phyloP scores from a whole-genome alignment of 1,140 invertebrate genomes.

The Dinothrombium tinctorium region DNA sequence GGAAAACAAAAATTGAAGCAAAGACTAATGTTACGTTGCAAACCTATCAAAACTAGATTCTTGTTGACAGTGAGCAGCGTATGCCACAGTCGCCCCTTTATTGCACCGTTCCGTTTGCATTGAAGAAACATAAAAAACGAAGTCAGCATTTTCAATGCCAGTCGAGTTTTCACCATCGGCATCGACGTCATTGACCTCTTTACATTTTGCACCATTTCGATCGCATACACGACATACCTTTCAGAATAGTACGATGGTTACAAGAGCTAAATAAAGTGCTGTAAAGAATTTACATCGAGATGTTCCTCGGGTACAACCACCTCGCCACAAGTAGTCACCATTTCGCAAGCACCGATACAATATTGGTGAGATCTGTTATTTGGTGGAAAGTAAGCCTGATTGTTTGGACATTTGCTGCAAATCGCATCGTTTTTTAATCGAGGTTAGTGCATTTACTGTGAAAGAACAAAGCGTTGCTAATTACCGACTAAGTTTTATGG shows the following conservation, averaged over 20 bases:
- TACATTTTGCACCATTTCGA: conserved; percentile 51
- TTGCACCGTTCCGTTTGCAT: conserved; percentile 71
- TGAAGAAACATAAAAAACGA: conserved; percentile 90
- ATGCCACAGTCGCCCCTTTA: conserved; percentile 60
- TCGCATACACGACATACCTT: conserved; percentile 64
- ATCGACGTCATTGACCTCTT: conserved; percentile 23
- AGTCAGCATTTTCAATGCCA: conserved; percentile 69
- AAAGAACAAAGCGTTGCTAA: background rate
- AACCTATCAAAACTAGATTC: conserved; percentile 28
- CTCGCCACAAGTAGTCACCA: conserved; percentile 75
- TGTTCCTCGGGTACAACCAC: conserved; percentile 70
- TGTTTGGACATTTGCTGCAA: conserved; percentile 29
- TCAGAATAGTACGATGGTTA: too few relatives aligned
- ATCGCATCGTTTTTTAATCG: conserved; percentile 3
- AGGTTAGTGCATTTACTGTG: background rate
- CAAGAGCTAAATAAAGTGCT: too few relatives aligned
- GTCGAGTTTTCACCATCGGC: too few relatives aligned
- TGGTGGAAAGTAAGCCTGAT: conserved; percentile 21
- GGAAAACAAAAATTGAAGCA: conserved; percentile 17
- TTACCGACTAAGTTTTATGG: conserved; percentile 60
- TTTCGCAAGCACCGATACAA: conserved; percentile 62
- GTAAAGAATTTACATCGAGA: conserved; percentile 60
- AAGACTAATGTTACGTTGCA: background rate
- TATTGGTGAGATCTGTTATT: conserved; percentile 37
- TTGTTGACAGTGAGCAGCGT: conserved; percentile 95